Evolutionary conservation across 2,888 invertebrate species (phyloP), one percentile per base, ranked within the genome.

Genomic region (Xylota segnis): DNA sequence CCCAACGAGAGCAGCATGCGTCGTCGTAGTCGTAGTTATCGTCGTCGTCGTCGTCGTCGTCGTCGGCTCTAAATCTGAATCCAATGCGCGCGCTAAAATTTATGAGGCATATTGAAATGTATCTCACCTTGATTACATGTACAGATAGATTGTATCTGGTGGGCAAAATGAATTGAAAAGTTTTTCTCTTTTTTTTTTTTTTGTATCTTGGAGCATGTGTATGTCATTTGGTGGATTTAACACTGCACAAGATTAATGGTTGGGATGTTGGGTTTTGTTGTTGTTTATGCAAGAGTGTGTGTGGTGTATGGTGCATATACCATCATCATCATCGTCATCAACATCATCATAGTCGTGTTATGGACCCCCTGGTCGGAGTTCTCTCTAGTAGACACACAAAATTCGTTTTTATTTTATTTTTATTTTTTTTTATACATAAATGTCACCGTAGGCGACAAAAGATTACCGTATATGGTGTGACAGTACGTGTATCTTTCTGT

Each of bases 101-200:
- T 91, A 91, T 90, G 91, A 90, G 91, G 89, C 90, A 90, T 90
- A 90, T 90, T 90, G 90, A 90, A 91, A 90, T 91, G 90, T 90
- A 90, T 91, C 90, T 91, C 91, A 91, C 90, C 91, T 91, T 90
- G 90, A 90, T 90, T 90, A 89, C 86, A 86, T 86, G 86, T 86
- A 82, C 86, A 86, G 86, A 82, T 86, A 86, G 82, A 86, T 86
- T 82, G 86, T 76, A 86, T 86, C 86, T 86, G 72, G 86, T 86
- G 86, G 86, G 86, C 86, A 82, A 86, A 86, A 81, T 76, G 75
- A 79, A 84, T 79, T 84, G 79, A 79, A 82, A 82, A 86, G 52
- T 76, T 66, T 59, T 72, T 59, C 27, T 40, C 65, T 68, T 14
- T 50, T 54, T 79, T 14, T 50, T 61, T 79, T 74, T 37, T 63